Evolutionary conservation across 2,888 invertebrate species (phyloP), one percentile per base, ranked within the genome.

Genomic region (Syrphus vitripennis): DNA sequence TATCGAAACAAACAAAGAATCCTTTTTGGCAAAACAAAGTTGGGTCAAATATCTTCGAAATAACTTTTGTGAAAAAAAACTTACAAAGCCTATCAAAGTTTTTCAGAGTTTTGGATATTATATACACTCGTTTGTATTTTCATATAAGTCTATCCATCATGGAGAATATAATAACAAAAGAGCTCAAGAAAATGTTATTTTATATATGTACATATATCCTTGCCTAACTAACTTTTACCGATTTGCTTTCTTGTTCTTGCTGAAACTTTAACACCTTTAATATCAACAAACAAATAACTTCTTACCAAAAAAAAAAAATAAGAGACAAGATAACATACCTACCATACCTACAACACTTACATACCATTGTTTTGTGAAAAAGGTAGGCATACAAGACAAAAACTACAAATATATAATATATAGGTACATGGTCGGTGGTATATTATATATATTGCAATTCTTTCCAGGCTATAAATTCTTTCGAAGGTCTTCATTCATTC

Each of bases 231-330:
- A 40, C 12, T 65, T 65, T 65, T 65, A 50, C 48, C 21, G 45
- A 81, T 76, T 84, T 76, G 67, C 37, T 69, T 26, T 50, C 50
- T 59, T 53, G 42, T 45, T n/a, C n/a, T n/a, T n/a, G n/a, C n/a
- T n/a, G 21, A 72, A 81, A 81, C 71, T 72, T 61, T 81, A 76
- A 77, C 76, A 77, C 81, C 84, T 72, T 29, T 57, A 74, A 75
- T 70, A 53, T 50, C 61, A 45, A 83, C 79, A 83, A n/a, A 83
- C 74, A 70, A 71, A 84, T 76, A 81, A 76, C 76, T 84, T 84
- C 24, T n/a, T 53, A 55, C 14, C 59, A 65, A 19, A 65, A 59
- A 76, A 61, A 16, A 76, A 45, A 53, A 42, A 16, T 65, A 19
- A 80, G 65, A 67, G n/a, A 31, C 19, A 45, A 53, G 50, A 16